Evolutionary conservation across 2,113 vertebrate genomes (phyloP), one percentile per base, ranked within the genome.

Genomic region (Probosciger aterrimus): DNA sequence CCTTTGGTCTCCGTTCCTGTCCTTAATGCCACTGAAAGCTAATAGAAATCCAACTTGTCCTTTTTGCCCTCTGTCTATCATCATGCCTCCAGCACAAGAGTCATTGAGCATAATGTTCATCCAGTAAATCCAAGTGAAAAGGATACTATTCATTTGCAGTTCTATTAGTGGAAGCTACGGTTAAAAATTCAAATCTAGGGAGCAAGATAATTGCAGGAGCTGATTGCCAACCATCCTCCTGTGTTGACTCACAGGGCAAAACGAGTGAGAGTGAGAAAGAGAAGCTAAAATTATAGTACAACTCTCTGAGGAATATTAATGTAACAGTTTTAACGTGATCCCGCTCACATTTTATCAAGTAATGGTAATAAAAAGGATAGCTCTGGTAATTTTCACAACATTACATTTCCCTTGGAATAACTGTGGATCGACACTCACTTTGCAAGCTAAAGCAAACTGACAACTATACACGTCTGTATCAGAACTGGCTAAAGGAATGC

Each of bases 221-320:
- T 97, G 96, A 97, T 97, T 97, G 96, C 97, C 95, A 97, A 15
- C 90, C 88, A 63, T 93, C 95, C 95, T 96, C 93, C 94, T 9
- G 37, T 95, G 92, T 94, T 97, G 96, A 97, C 96, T 97, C 96
- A 96, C 92, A 94, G 97, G 97, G 96, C 94, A 96, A 82, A 96
- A 76, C 11, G 47, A 86, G 92, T 19, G 79, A 89, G 92, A 90
- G 83, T 28, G 96, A 95, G 94, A 96, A 95, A 93, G 90, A 95
- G 92, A 86, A 93, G 93, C 93, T 95, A 90, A 97, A 97, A 97
- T 97, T 96, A 97, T 73, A 89, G 82, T 57, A 78, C 78, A 71
- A 75, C 49, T 44, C 96, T 92, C 95, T 15, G 64, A 94, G 95
- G 96, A 97, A 97, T 97, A 96, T 97, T 97, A 97, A 97, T 96